A percentile compares a stretch with the other conserved stretches of the same genome.
phyloP scores from a whole-genome alignment of 2,888 invertebrate species.

The Acronicta alni region DNA sequence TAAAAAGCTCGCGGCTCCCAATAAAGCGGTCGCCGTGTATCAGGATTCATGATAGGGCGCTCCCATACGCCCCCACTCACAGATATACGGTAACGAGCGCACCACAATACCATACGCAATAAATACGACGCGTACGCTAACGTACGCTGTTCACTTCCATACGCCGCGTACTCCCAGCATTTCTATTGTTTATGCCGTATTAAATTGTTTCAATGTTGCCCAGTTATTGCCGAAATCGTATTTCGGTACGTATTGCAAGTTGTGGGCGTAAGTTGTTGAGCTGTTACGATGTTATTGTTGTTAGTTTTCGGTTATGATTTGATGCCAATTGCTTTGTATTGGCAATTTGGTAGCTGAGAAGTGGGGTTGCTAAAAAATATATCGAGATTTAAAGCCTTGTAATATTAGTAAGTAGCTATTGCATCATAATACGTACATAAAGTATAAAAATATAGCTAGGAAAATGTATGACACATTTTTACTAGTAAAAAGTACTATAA shows the following conservation, averaged over 20 bases:
- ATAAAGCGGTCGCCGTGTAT: conserved; percentile 81
- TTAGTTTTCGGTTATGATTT: conserved; percentile 68
- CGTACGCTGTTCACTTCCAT: conserved; percentile 65
- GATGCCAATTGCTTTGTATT: conserved; percentile 50
- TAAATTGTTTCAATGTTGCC: conserved; percentile 88
- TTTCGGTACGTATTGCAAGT: conserved; percentile 84
- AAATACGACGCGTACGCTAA: conserved; percentile 84
- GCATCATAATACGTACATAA: not conserved
- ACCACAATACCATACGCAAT: conserved; percentile 88
- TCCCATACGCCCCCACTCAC: conserved; percentile 81
- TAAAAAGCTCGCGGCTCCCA: conserved; percentile 72
- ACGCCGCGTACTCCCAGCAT: conserved; percentile 79
- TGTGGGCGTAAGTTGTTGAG: conserved; percentile 79
- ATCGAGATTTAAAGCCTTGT: not conserved
- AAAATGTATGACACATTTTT: not conserved
- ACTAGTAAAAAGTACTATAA: not conserved
- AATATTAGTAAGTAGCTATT: no score
- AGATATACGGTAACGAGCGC: conserved; percentile 87
- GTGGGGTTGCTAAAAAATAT: conserved; percentile 32
- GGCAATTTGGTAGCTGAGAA: conserved; percentile 40
- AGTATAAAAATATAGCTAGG: not conserved
- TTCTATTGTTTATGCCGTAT: conserved; percentile 88
- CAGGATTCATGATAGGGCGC: conserved; percentile 87
- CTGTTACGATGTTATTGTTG: conserved; percentile 62
- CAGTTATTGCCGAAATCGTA: conserved; percentile 88